These are phyloP conservation scores for Falco rusticolus DNA, from an alignment of 2,797 vertebrate genomes.

Conservation along the genomic window DNA sequence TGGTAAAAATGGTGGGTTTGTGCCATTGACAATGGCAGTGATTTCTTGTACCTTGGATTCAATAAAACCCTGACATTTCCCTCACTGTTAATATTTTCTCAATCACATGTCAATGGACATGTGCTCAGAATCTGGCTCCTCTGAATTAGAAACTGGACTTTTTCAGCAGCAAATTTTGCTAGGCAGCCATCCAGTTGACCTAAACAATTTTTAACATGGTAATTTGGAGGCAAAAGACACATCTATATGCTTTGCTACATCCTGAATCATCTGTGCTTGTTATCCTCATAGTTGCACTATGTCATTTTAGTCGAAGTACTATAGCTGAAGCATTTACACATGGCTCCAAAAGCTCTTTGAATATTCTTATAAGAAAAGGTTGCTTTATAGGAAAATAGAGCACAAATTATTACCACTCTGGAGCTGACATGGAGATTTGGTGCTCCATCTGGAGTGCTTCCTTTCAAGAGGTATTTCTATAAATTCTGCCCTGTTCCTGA, in stretches of 20 bases:
- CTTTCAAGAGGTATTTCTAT: slow-evolving; percentile 7
- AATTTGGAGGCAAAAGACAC: not conserved
- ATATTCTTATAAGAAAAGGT: not conserved
- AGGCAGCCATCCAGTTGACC: not conserved
- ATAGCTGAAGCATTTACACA: not conserved
- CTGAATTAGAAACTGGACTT: not conserved
- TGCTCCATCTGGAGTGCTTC: slow-evolving; percentile 13
- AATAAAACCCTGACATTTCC: not conserved
- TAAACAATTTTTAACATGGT: not conserved
- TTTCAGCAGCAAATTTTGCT: not conserved
- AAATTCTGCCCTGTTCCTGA: slow-evolving; percentile 9
- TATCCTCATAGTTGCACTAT: not conserved
- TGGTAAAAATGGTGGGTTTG: not conserved
- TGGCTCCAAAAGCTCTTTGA: not conserved
- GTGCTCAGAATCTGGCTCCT: not conserved
- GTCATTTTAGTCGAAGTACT: not conserved
- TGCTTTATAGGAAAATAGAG: not conserved
- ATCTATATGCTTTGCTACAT: not conserved
- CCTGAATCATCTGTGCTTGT: not conserved
- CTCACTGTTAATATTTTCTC: not conserved
- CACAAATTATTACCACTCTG: not conserved
- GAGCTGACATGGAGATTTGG: not conserved
- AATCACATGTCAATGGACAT: accelerated
- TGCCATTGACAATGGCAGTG: not conserved
- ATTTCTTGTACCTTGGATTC: not conserved